A percentile compares a stretch with the other conserved stretches of the same genome.
These are phyloP conservation scores for Acrobasis suavella DNA, from an alignment of 2,888 invertebrate species.

Conservation along the genomic window DNA sequence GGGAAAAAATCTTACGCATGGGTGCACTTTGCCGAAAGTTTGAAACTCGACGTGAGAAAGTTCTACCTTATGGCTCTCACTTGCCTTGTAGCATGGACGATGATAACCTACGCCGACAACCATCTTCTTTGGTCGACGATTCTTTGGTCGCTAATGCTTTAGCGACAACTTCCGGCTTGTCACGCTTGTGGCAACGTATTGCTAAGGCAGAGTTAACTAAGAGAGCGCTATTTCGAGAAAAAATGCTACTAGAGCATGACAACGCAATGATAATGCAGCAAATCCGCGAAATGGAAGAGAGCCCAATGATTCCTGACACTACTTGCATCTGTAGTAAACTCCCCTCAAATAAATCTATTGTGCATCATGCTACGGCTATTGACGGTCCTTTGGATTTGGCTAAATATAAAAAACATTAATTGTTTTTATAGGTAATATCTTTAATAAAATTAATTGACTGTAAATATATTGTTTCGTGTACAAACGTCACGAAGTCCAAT, in stretches of 20 bases:
- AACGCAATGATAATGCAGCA: conserved; percentile 51
- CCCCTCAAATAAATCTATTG: conserved; percentile 31
- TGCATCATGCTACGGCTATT: conserved; percentile 50
- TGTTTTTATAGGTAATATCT: conserved; percentile 3
- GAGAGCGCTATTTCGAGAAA: conserved; percentile 65
- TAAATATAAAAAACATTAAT: conserved; percentile 44
- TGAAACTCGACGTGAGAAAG: conserved; percentile 80
- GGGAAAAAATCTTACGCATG: conserved; percentile 76
- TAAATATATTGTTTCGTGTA: conserved; percentile 32
- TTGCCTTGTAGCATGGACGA: conserved; percentile 52
- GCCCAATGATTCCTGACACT: conserved; percentile 42
- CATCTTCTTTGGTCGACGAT: conserved; percentile 47
- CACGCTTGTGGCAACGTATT: conserved; percentile 69
- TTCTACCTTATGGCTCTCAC: conserved; percentile 61
- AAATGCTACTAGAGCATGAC: conserved; percentile 59
- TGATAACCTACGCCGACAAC: conserved; percentile 48
- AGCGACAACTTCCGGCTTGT: conserved; percentile 58
- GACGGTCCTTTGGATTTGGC: conserved; percentile 56
- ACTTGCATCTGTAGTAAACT: conserved; percentile 49
- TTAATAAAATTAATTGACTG: conserved; percentile 30
- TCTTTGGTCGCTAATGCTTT: conserved; percentile 60
- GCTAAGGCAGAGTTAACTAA: conserved; percentile 66
- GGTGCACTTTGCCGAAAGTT: conserved; percentile 80
- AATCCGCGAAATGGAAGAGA: conserved; percentile 46
- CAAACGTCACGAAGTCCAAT: conserved; percentile 36